Percentiles rank a stretch among this genome's conserved stretches.
Conservation (phyloP, 2,888 invertebrate species). For the Melitaea athalia region DNA sequence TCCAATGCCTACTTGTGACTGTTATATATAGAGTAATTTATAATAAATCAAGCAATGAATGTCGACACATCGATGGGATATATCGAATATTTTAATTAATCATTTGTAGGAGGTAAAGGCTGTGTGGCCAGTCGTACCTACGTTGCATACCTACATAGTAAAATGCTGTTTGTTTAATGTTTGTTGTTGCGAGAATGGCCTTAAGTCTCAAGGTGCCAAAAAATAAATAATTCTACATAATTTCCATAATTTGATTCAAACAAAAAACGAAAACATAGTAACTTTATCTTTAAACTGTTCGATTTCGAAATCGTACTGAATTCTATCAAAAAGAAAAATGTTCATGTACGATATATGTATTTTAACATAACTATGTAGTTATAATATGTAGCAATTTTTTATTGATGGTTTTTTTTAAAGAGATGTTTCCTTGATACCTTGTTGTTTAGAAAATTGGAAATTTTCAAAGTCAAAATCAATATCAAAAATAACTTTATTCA, state of each 20-base stretch:
- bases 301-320: not conserved
- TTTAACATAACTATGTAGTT: too few species aligned
- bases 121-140: conserved; percentile 65
- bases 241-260: conserved; percentile 40
- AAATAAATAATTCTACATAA: conserved; percentile 47
- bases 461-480: too few species aligned
- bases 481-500: too few species aligned
- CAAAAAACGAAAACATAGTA: not conserved
- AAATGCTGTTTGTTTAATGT: conserved; percentile 55
- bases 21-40: conserved; percentile 1
- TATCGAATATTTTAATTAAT: conserved; percentile 20
- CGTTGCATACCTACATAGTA: conserved; percentile 50
- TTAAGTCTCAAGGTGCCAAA: conserved; percentile 56
- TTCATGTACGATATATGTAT: not conserved
- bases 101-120: conserved; percentile 50
- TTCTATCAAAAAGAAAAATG: not conserved
- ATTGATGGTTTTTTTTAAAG: too few species aligned
- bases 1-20: conserved; percentile 54
- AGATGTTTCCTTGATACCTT: too few species aligned
- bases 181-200: conserved; percentile 62
- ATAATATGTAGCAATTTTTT: too few species aligned
- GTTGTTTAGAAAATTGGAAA: too few species aligned
- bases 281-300: not conserved
- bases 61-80: conserved; percentile 32
- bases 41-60: conserved; percentile 44